A percentile compares a stretch with the other conserved stretches of the same genome.
phyloP scores from a whole-genome alignment of 2,888 invertebrate species.

The Sicus ferrugineus region DNA sequence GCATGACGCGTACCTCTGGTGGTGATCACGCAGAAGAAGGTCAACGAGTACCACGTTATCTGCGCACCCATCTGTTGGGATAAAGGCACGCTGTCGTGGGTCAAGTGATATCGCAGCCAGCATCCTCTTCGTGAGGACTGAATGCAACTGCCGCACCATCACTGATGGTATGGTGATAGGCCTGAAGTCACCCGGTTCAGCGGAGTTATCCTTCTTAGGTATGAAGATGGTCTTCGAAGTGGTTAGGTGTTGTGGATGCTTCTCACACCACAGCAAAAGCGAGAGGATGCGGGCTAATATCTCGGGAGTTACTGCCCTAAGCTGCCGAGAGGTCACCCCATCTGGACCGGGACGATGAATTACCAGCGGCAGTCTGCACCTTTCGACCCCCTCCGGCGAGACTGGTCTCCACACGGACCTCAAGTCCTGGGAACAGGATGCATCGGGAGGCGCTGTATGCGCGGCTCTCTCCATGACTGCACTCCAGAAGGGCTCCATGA shows the following conservation, averaged over 20 bases:
- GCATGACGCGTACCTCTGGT: neutral
- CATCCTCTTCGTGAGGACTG: neutral
- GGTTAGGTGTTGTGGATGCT: neutral
- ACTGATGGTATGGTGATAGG: slow-evolving; percentile 11
- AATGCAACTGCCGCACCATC: neutral
- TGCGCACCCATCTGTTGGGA: neutral
- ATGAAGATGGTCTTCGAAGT: neutral
- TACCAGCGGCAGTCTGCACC: neutral
- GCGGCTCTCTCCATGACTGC: neutral
- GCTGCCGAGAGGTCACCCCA: neutral
- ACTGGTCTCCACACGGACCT: neutral
- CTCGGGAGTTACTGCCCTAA: neutral
- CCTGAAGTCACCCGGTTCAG: slow-evolving; percentile 4
- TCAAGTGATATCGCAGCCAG: neutral
- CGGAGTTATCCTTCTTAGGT: neutral
- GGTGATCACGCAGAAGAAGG: slow-evolving; percentile 3
- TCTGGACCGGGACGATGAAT: slow-evolving; percentile 6
- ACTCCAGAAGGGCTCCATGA: slow-evolving; percentile 6
- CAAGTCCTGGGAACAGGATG: neutral
- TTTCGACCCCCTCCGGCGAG: neutral
- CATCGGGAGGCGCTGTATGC: neutral
- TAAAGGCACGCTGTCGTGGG: neutral
- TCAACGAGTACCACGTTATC: neutral
- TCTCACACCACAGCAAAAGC: slow-evolving; percentile 7
- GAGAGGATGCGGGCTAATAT: neutral